Base-by-base conservation (phyloP, 2,888 invertebrate genomes). In the Hypomecis atomaria region DNA sequence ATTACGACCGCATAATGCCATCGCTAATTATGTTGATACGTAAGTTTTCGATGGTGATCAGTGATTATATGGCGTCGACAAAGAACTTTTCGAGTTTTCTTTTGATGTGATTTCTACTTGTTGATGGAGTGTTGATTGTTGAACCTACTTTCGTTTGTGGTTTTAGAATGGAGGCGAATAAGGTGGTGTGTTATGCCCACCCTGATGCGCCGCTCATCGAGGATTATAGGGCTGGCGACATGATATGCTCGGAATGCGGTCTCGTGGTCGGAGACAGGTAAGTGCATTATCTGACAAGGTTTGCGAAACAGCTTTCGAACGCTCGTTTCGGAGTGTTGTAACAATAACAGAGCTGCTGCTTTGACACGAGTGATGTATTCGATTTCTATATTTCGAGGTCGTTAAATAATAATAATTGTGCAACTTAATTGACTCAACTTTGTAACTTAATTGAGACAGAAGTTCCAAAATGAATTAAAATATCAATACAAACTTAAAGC, bases 171-270 rank as follows among this genome's bases (percentile, higher is more conserved):
- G 95, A 95, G 86, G 92, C 90, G 82, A 97, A 97, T 85, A 96
- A 95, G 90, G 96, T 98, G 77, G 96, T 96, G 83, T 99, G 99
- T 86, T 96, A 96, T 88, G 96, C 97, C 69, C 99, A 99, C 93
- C 99, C 99, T 70, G 98, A 99, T 86, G 97, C 99, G 11, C 96
- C 96, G 53, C 94, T 99, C 57, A 97, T 99, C 78, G 99, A 99
- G 89, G 99, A 99, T 89, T 99, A 99, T 88, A 95, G 99, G 81
- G 99, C 99, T 70, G 99, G 99, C 42, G 99, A 99, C 93, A 97
- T 99, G 95, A 98, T 99, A 79, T 99, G 99, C 87, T 98, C 99
- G 37, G 98, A 99, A 93, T 99, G 99, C 93, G 99, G 99, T n/a
- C 94, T 99, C 65, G 99, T 99, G 55, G 99, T 99, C 34, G 99